These are phyloP conservation scores for Megaceryle maxima DNA, from an alignment of 2,113 vertebrate species.

Conservation along the genomic window DNA sequence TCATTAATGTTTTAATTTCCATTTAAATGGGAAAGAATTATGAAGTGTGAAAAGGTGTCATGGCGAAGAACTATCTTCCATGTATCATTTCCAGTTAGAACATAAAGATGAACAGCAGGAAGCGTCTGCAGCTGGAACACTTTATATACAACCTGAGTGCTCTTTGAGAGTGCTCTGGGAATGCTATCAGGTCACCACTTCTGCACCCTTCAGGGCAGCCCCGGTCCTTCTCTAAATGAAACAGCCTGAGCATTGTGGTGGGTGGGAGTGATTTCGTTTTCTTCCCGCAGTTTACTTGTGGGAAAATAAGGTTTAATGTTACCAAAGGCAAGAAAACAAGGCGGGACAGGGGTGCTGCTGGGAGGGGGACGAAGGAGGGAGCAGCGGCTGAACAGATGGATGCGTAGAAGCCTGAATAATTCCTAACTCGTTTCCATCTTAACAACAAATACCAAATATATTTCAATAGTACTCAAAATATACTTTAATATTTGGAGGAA, in stretches of 20 bases:
- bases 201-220: not conserved
- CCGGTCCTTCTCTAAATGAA: not conserved
- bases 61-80: not conserved
- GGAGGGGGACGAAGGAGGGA: not conserved
- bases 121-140: not conserved
- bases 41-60: not conserved
- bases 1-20: not conserved
- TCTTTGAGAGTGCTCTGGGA: not conserved
- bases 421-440: not conserved
- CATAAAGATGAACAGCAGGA: not conserved
- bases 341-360: not conserved
- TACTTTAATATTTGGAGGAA: not conserved
- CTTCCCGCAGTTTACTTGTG: not conserved
- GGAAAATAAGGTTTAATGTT: not conserved
- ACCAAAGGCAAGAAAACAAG: not conserved
- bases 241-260: not conserved
- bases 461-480: not conserved
- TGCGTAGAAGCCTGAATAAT: not conserved
- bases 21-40: not conserved
- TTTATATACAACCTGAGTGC: rapidly evolving
- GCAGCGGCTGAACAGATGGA: not conserved
- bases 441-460: not conserved
- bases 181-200: not conserved
- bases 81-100: not conserved
- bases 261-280: not conserved